Evolutionary conservation across 2,797 vertebrate species (phyloP), one percentile per base, ranked within the genome.

Genomic region (Macrochelys suwanniensis): DNA sequence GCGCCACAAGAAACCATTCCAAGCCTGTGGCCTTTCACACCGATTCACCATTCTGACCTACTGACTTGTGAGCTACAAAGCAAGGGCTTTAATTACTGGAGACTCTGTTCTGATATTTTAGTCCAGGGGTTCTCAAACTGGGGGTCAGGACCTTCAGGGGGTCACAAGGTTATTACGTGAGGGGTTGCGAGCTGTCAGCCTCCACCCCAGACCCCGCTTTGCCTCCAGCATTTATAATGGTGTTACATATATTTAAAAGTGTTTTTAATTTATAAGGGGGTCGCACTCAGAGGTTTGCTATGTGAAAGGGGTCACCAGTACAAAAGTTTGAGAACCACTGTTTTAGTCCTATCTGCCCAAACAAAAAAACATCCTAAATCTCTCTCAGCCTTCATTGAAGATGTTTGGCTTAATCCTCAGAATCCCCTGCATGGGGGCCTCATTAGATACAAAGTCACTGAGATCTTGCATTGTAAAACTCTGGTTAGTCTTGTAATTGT

Each of bases 401-500:
- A 42, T 37, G 65, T 71, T 47, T 8, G 45, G 26, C 13, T 77
- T 49, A 28, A 77, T 12, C 45, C 45, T 77, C 10, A 77, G 74
- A 49, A 47, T 8, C 42, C 42, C 45, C 13, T 77, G 26, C 25
- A 89, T 59, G 11, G 65, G 28, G 84, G 68, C 90, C 54, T 89
- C 51, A 76, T 23, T 49, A 86, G 54, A 49, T 88, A 84, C 84
- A 28, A 65, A 96, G 47, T 21, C 42, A 17, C 83, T 19, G 68
- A 84, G 56, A 2, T 10, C 10, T 79, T 82, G 78, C 19, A 51
- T 51, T 81, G 84, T 59, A 4, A 74, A 49, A 1, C 87, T 89
- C 80, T 80, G 88, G 82, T 90, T 92, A 59, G 50, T 92, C 12
- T 93, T 92, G 53, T 97, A 96, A 98, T 93, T 37, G 2, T 90